Base-by-base conservation (phyloP, 2,888 invertebrate genomes). In the Cyclophora albipunctata region DNA sequence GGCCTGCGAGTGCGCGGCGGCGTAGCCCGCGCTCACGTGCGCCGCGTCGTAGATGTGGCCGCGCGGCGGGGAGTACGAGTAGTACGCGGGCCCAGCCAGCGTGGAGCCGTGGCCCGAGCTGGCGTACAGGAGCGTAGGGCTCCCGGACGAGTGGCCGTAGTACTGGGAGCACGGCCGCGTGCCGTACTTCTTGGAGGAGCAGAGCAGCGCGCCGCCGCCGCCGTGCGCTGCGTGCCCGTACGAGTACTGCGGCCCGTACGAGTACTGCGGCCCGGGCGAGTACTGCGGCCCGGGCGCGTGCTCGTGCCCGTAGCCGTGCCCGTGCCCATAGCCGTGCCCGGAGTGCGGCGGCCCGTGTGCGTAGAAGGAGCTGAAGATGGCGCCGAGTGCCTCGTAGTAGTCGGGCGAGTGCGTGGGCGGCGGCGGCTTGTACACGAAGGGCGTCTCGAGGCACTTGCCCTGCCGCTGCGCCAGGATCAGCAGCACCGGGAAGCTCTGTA, bases 381-480 rank as follows among this genome's bases (percentile, higher is more conserved):
- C 75, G 40, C 86, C 84, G n/a, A 85, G 64, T 0, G 86, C 86
- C 44, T 81, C 81, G 47, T 86, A 87, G 41, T 84, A 87, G 40
- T 86, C 86, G 0, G 88, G 85, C 0, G 86, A 71, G 5, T 76
- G 83, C 0, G 87, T 86, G 0, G 88, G 82, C 0, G 59, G 64
- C 0, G 88, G 88, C 0, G 85, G 88, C 41, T 83, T 81, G 50
- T 88, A 88, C 0, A 83, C 52, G 0, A 88, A 64, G 0, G 80
- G 86, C 0, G 87, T 87, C 49, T 81, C 74, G 0, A 86, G 41
- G 54, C 88, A 88, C 59, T 63, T 75, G 3, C 79, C 73, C 6
- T 72, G 63, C 7, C 84, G 86, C 49, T 88, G 88, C 0, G 85
- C 86, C 3, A 88, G 49, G 3, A 88, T 88, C 5, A 88, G 46